Conservation (phyloP, 2,888 invertebrate genomes). For the Pammene aurita region DNA sequence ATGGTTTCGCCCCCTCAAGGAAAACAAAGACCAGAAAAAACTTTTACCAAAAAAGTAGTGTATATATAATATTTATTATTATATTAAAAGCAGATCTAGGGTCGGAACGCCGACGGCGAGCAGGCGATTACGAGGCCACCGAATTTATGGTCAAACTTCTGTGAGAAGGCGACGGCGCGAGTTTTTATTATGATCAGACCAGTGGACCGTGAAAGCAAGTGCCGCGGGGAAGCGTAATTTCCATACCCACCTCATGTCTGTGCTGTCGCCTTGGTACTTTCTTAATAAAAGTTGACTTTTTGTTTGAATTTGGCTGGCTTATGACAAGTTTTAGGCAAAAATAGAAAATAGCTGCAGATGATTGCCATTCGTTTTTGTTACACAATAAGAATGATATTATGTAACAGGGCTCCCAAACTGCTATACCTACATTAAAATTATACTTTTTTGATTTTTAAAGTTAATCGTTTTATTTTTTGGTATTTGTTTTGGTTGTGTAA, state of each 20-base stretch:
- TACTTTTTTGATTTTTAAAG: background rate
- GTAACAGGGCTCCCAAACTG: background rate
- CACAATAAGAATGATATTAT: background rate
- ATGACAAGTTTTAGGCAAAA: background rate
- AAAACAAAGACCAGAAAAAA: slow-evolving; percentile 74
- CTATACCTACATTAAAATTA: too few species aligned
- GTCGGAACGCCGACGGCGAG: slow-evolving; percentile 70
- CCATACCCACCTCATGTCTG: slow-evolving; percentile 78
- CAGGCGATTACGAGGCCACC: slow-evolving; percentile 74
- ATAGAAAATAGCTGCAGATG: background rate
- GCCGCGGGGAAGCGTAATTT: slow-evolving; percentile 79
- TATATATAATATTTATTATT: slow-evolving; percentile 78
- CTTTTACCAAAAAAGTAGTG: slow-evolving; percentile 74
- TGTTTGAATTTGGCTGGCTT: slow-evolving; percentile 20
- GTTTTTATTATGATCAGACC: slow-evolving; percentile 84
- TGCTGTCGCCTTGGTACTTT: slow-evolving; percentile 78
- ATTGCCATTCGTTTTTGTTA: background rate
- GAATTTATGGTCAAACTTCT: slow-evolving; percentile 84
- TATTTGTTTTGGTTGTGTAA: too few species aligned
- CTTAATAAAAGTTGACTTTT: slow-evolving; percentile 74
- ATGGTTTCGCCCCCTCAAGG: slow-evolving; percentile 73
- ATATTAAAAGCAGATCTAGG: slow-evolving; percentile 78
- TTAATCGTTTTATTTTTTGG: background rate
- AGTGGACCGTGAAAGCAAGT: slow-evolving; percentile 84
- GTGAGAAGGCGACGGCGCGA: slow-evolving; percentile 80